Evolutionary conservation across 2,888 invertebrate genomes (phyloP), one percentile per base, ranked within the genome.

Genomic region (Actias luna): DNA sequence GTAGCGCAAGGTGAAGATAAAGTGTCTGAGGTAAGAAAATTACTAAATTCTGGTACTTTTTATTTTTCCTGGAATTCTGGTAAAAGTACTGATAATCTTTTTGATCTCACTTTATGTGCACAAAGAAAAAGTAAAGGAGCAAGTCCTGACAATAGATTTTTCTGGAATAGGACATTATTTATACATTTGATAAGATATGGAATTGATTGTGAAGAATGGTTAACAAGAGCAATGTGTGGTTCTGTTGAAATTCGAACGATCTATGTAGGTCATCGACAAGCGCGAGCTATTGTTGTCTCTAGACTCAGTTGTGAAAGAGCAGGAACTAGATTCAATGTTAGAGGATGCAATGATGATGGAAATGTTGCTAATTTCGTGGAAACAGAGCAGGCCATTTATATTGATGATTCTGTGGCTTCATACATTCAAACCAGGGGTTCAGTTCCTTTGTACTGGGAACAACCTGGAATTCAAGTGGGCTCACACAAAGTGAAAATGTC

Each of bases 311-410:
- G 98, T 89, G 99, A 99, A 90, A 94, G 99, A 73, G 99, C 99
- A 63, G 99, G 99, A 33, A 99, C 99, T 29, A 94, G 96, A 71
- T 99, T 99, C 84, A 99, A 99, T 93, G 99, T 99, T 0, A 94
- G 99, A 70, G 99, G 99, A n/a, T 97, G 97, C 69, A 99, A 99
- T 89, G 99, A 99, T 91, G 98, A 99, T 84, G 99, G 99, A 0
- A 97, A 99, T 93, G 99, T 99, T 18, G 99, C 99, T 1, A 99
- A 99, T 93, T 99, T 99, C 94, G 99, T 99, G 33, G 99, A 99
- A 94, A 99, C 99, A 0, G 99, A 99, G 89, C 99, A 99, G 93
- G 97, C 98, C 18, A 96, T 98, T 74, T 97, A 96, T 81, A 94
- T 98, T 75, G 99, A 99, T 82, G 97, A 98, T 77, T 96, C 97